Conservation (phyloP, 2,113 vertebrate species). For the Cathartes aura region DNA sequence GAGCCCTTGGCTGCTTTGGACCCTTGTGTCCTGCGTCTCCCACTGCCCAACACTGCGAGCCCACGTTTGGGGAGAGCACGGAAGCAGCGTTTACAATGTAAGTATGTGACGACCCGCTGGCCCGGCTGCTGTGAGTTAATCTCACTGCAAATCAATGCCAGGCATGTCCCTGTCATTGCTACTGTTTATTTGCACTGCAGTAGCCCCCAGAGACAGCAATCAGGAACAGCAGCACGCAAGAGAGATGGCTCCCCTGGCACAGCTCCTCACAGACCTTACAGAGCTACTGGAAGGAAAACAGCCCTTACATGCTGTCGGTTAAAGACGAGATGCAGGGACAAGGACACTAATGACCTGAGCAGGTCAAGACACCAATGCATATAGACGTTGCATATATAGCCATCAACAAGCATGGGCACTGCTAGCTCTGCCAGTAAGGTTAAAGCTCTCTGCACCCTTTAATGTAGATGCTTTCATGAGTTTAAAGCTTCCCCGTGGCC, state of each 20-base stretch:
- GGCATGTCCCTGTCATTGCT: not conserved
- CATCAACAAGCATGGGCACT: not conserved
- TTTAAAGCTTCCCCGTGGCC: not conserved
- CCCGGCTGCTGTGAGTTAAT: not conserved
- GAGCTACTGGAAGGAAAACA: not conserved
- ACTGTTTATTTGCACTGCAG: not conserved
- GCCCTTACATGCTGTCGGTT: not conserved
- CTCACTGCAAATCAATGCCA: not conserved
- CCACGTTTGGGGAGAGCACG: fast-evolving
- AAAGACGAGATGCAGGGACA: not conserved
- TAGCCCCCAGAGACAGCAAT: not conserved
- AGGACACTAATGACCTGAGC: not conserved
- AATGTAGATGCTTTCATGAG: not conserved
- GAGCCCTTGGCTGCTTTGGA: not conserved
- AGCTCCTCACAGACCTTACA: not conserved
- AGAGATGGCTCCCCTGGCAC: not conserved
- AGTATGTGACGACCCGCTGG: fast-evolving
- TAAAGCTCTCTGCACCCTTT: not conserved
- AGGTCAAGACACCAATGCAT: not conserved
- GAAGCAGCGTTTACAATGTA: not conserved
- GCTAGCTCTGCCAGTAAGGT: not conserved
- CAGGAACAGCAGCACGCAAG: not conserved
- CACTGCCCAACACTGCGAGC: not conserved
- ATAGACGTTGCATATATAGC: not conserved
- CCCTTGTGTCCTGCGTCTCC: not conserved